Percentiles rank a stretch among this genome's conserved stretches.
Conservation (phyloP, 2,113 vertebrate species). For the Campylomormyrus tamandua region DNA sequence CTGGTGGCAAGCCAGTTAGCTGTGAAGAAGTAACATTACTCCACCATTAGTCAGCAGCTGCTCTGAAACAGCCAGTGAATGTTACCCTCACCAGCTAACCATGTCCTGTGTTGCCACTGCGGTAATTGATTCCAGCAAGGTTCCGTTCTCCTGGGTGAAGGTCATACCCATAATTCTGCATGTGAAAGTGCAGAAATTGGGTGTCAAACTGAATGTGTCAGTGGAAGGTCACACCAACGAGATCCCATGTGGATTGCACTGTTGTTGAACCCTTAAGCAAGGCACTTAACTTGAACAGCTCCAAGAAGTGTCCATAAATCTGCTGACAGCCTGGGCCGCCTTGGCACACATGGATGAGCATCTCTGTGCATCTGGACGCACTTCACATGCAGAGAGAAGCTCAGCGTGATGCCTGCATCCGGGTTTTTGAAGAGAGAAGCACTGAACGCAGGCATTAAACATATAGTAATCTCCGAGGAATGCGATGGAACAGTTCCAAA, state of each 20-base stretch:
- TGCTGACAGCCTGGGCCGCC: background rate
- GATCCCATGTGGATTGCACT: background rate
- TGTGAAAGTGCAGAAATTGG: background rate
- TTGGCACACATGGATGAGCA: background rate
- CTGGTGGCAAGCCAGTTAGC: background rate
- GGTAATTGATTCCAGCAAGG: background rate
- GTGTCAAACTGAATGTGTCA: background rate
- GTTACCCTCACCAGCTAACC: background rate
- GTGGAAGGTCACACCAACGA: background rate
- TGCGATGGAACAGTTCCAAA: background rate
- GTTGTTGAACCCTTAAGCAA: background rate
- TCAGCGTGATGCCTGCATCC: background rate
- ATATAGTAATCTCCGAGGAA: background rate
- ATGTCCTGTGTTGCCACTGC: background rate
- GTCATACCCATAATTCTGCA: background rate
- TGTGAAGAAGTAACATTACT: background rate
- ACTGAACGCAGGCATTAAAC: background rate
- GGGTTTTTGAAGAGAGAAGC: background rate
- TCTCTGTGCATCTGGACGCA: constrained; percentile 6
- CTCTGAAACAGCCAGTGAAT: background rate
- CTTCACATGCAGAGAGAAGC: constrained; percentile 1
- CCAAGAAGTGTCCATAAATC: background rate
- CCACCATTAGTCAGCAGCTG: background rate
- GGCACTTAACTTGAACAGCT: background rate
- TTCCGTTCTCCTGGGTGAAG: background rate